A percentile compares a stretch with the other conserved stretches of the same genome.
These are phyloP conservation scores for Xylophagus ater DNA, from an alignment of 2,888 invertebrate genomes.

Conservation along the genomic window DNA sequence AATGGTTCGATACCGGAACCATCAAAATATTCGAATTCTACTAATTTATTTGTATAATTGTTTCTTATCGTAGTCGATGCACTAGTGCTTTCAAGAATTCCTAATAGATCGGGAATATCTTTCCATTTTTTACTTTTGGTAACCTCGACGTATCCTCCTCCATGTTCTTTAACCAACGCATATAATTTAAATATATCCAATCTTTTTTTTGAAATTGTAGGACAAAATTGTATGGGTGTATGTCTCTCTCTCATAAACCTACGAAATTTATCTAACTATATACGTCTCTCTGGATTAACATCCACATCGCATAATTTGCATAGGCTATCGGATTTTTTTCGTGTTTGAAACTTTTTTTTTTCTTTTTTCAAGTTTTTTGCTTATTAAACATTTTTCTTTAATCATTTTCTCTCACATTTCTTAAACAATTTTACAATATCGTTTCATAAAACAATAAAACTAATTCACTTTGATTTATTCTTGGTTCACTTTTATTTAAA, in stretches of 20 bases:
- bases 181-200: slow-evolving; percentile 97
- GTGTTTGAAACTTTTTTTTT: no score
- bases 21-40: slow-evolving; percentile 94
- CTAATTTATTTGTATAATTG: slow-evolving; percentile 94
- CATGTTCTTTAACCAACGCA: slow-evolving; percentile 90
- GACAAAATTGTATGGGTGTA: slow-evolving; percentile 91
- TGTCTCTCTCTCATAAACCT: slow-evolving; percentile 93
- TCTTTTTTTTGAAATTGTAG: slow-evolving; percentile 96
- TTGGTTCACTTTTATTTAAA: no score
- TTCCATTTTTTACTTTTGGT: slow-evolving; percentile 99
- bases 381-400: no score
- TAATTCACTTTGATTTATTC: no score
- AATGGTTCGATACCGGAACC: slow-evolving; percentile 92
- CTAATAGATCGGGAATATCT: slow-evolving; percentile 89
- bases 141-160: slow-evolving; percentile 98
- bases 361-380: no score
- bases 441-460: no score
- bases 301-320: slow-evolving; percentile 95
- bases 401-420: no score
- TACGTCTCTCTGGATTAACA: slow-evolving; percentile 86
- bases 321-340: slow-evolving; percentile 91
- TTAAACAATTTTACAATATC: no score
- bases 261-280: slow-evolving; percentile 90
- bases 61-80: slow-evolving; percentile 96
- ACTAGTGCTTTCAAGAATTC: slow-evolving; percentile 94